Evolutionary conservation across 2,888 invertebrate species (phyloP).

Genomic region (Acleris emargana): DNA sequence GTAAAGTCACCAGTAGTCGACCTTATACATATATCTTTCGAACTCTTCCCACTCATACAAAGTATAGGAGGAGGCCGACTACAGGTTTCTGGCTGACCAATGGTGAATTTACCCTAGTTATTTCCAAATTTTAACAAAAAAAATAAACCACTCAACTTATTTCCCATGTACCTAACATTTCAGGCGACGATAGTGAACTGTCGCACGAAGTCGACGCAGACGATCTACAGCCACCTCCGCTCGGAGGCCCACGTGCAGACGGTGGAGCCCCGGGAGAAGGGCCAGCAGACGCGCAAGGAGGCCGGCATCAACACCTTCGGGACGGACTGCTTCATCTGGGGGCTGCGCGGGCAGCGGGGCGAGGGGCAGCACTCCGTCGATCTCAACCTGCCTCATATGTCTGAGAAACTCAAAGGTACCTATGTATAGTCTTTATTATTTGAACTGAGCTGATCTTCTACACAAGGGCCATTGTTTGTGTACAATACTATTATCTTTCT

Average conservation of each 20-base stretch:
- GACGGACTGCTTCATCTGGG: slow-evolving; percentile 75
- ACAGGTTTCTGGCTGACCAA: too few relatives aligned
- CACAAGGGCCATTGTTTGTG: too few relatives aligned
- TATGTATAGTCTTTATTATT: too few relatives aligned
- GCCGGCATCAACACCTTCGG: slow-evolving; percentile 44
- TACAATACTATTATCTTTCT: too few relatives aligned
- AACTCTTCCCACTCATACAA: too few relatives aligned
- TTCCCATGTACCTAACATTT: slow-evolving; percentile 3
- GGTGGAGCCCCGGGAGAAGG: slow-evolving; percentile 65
- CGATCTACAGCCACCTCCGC: slow-evolving; percentile 85
- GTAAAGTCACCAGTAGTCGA: too few relatives aligned
- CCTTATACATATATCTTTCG: too few relatives aligned
- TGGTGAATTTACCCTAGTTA: too few relatives aligned
- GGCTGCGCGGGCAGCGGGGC: slow-evolving; percentile 82
- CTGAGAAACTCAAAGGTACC: slow-evolving; percentile 52
- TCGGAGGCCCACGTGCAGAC: slow-evolving; percentile 86
- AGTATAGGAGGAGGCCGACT: too few relatives aligned
- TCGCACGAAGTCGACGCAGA: slow-evolving; percentile 88
- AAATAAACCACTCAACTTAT: too few relatives aligned
- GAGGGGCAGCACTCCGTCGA: slow-evolving; percentile 80
- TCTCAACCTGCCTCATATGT: slow-evolving; percentile 42
- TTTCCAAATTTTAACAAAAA: too few relatives aligned
- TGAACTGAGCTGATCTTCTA: too few relatives aligned
- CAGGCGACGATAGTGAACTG: slow-evolving; percentile 86
- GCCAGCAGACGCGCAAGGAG: slow-evolving; percentile 65